Conservation (phyloP, 2,888 invertebrate genomes). For the Callosobruchus maculatus region DNA sequence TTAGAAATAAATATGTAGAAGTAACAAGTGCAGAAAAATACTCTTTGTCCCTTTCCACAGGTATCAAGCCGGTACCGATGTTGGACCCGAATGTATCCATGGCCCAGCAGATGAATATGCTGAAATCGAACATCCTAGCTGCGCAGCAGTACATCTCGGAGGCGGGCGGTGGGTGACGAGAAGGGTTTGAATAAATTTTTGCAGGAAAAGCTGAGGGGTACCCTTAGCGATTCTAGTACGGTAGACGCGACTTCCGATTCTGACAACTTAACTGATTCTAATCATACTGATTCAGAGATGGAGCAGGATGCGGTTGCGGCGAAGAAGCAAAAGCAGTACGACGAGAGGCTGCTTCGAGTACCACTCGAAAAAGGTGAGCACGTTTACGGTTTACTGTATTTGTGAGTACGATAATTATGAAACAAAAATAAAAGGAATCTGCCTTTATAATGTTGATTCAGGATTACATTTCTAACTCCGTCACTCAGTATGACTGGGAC, state of each 20-base stretch:
- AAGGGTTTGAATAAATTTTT: conserved; percentile 49
- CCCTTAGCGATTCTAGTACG: conserved; percentile 55
- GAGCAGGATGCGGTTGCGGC: conserved; percentile 42
- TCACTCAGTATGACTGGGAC: too few species aligned
- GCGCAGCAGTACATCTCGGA: conserved; percentile 60
- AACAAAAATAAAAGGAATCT: too few species aligned
- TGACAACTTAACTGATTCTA: conserved; percentile 58
- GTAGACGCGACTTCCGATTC: conserved; percentile 59
- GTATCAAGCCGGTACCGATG: conserved; percentile 68
- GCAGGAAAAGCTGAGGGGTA: conserved; percentile 57
- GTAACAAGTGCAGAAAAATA: neutral
- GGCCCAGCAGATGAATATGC: conserved; percentile 56
- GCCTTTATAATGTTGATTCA: too few species aligned
- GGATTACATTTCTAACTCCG: too few species aligned
- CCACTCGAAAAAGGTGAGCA: conserved; percentile 57
- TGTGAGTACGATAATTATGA: too few species aligned
- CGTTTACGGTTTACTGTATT: neutral
- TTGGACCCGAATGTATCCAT: conserved; percentile 55
- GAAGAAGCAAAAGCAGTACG: conserved; percentile 52
- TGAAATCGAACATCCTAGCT: conserved; percentile 61
- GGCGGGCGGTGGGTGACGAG: conserved; percentile 46
- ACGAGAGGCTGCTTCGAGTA: conserved; percentile 60
- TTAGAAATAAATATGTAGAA: too few species aligned
- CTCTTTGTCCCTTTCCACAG: conserved; percentile 22
- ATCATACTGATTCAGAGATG: conserved; percentile 57